Percentiles rank a stretch among this genome's conserved stretches.
Evolutionary conservation across 2,888 invertebrate genomes (phyloP).

Genomic region (Acrobasis repandana): DNA sequence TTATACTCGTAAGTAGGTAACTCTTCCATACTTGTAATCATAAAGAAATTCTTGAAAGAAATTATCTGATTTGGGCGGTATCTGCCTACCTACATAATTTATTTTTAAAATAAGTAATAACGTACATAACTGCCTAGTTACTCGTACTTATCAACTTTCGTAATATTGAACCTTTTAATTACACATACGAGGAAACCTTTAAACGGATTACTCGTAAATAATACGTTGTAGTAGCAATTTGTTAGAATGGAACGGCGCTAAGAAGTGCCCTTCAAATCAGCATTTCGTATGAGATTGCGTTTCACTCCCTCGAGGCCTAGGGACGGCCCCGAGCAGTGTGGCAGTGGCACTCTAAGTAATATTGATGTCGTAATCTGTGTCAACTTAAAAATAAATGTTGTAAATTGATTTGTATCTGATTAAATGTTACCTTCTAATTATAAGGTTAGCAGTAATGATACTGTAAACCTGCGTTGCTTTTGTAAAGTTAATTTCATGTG

Average conservation of each 20-base stretch:
- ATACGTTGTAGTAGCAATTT: slow-evolving; percentile 22
- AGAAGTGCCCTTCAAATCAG: slow-evolving; percentile 38
- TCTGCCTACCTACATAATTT: too few species aligned
- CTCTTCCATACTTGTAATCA: too few species aligned
- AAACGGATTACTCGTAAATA: slow-evolving; percentile 8
- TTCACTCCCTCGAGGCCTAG: slow-evolving; percentile 20
- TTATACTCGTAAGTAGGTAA: too few species aligned
- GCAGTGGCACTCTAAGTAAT: slow-evolving; percentile 28
- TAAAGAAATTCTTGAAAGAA: too few species aligned
- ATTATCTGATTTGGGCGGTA: too few species aligned
- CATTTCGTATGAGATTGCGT: slow-evolving; percentile 38
- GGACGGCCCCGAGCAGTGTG: slow-evolving; percentile 23
- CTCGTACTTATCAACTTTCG: too few species aligned
- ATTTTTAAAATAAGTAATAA: too few species aligned
- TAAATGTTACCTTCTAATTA: neutral
- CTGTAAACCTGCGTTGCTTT: too few species aligned
- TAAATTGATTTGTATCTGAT: slow-evolving; percentile 14
- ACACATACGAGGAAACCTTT: neutral
- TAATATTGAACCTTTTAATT: too few species aligned
- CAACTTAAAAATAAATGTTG: slow-evolving; percentile 22
- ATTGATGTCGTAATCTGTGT: slow-evolving; percentile 25
- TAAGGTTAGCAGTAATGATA: too few species aligned
- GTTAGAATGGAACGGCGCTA: slow-evolving; percentile 13
- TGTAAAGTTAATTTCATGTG: too few species aligned
- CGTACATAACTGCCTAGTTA: too few species aligned